Evolutionary conservation across 2,888 invertebrate genomes (phyloP), one percentile per base, ranked within the genome.

Genomic region (Fragum whitleyi): DNA sequence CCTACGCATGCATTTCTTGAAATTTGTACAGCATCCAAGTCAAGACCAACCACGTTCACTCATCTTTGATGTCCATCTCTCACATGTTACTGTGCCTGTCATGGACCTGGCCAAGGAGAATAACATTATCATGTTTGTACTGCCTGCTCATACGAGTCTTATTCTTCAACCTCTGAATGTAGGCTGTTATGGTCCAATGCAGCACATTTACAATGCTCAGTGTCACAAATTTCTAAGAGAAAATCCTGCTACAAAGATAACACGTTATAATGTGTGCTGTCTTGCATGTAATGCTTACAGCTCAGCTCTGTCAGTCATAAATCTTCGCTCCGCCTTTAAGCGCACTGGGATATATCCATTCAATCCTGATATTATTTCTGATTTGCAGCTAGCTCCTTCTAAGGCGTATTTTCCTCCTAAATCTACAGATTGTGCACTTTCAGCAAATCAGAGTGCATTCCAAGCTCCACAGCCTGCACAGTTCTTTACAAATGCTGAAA

Each of bases 271-370:
- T 68, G 79, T 79, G 29, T 67, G 72, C 55, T 32, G 72, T 32
- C 65, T 79, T 1, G 65, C 51, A 28, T 79, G 72, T 9, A n/a
- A 28, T 5, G 26, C 79, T 47, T 75, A 79, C 57, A 53, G 19
- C 1, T 29, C 39, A 47, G 78, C 74, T 26, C 23, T 74, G 16
- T 74, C 74, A 11, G 57, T 11, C 7, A 21, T 23, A 3, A 79
- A 79, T 55, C 32, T 75, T 16, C 65, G 42, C 21, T 67, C 75
- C 29, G 42, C 75, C 23, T 79, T 79, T 36, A 57, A 67, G 36
- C 65, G 57, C 16, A 65, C 79, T n/a, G 79, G 79, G 3, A 70
- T 79, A 55, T 74, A 61, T 29, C 74, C 74, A 29, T 71, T 79
- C 14, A 51, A 74, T 32, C 39, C 39, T 2, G 21, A 21, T 9